Evolutionary conservation across 2,888 invertebrate species (phyloP).

Genomic region (Sclerodermus sp.): DNA sequence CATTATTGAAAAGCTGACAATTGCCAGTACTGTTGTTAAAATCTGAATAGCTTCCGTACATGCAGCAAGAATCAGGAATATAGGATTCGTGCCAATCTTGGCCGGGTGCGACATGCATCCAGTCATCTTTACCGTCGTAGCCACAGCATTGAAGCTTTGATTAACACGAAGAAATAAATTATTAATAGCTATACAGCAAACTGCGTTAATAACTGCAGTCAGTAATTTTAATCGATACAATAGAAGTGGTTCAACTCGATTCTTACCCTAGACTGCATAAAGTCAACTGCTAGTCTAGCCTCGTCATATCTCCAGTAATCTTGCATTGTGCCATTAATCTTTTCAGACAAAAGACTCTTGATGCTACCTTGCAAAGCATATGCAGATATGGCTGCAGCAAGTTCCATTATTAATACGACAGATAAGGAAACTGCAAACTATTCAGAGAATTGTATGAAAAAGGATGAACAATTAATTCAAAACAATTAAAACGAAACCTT

Average conservation of each 20-base stretch:
- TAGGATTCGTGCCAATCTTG: conserved; percentile 14
- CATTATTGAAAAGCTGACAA: conserved; percentile 29
- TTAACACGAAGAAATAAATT: neutral
- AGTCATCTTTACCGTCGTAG: conserved; percentile 46
- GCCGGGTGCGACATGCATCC: conserved; percentile 33
- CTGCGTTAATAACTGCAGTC: neutral
- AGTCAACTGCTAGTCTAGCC: conserved; percentile 61
- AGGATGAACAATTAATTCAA: too few species aligned
- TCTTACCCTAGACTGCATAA: conserved; percentile 64
- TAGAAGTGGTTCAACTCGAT: conserved; percentile 1
- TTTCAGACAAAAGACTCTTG: conserved; percentile 50
- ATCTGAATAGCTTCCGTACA: too few species aligned
- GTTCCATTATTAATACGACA: conserved; percentile 64
- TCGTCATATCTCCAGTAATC: conserved; percentile 53
- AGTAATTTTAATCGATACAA: neutral
- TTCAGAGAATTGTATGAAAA: too few species aligned
- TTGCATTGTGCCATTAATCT: conserved; percentile 60
- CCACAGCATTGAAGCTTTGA: conserved; percentile 57
- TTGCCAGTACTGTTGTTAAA: conserved; percentile 52
- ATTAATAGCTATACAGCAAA: neutral
- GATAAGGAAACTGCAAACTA: conserved; percentile 63
- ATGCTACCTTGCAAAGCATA: conserved; percentile 61
- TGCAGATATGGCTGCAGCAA: conserved; percentile 63
- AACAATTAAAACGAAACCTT: neutral
- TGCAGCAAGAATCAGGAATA: conserved; percentile 67